phyloP scores from a whole-genome alignment of 2,888 invertebrate genomes.

The Mylabris sibirica region DNA sequence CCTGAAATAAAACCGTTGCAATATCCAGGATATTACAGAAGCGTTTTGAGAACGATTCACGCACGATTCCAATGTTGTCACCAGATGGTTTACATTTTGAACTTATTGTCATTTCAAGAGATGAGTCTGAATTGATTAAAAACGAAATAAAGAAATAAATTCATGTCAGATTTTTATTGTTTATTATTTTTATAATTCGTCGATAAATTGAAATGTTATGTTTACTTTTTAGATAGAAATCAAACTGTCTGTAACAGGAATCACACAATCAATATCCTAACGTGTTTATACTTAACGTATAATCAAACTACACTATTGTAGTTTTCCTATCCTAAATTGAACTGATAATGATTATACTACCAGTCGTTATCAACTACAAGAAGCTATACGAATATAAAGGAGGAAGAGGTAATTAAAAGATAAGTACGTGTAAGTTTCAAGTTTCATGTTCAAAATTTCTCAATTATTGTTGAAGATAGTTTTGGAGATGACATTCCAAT shows the following conservation, averaged over 20 bases:
- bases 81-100: not conserved
- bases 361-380: not conserved
- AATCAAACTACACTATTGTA: not conserved
- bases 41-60: not conserved
- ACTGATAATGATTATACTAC: not conserved
- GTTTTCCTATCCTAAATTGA: not conserved
- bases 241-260: no score
- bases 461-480: constrained; percentile 10
- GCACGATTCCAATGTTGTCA: not conserved
- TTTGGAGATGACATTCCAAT: not conserved
- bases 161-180: not conserved
- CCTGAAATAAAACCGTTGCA: constrained; percentile 1
- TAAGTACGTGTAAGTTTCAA: constrained; percentile 18
- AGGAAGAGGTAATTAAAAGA: constrained; percentile 18
- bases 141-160: not conserved
- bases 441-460: constrained; percentile 13
- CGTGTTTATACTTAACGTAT: not conserved
- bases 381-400: not conserved
- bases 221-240: not conserved
- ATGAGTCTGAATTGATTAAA: not conserved
- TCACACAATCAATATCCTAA: not conserved
- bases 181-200: not conserved
- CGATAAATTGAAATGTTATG: not conserved
- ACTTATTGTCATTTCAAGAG: not conserved
- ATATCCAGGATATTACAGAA: not conserved